phyloP scores from a whole-genome alignment of 1,140 invertebrate genomes.

The Oedothorax gibbosus region DNA sequence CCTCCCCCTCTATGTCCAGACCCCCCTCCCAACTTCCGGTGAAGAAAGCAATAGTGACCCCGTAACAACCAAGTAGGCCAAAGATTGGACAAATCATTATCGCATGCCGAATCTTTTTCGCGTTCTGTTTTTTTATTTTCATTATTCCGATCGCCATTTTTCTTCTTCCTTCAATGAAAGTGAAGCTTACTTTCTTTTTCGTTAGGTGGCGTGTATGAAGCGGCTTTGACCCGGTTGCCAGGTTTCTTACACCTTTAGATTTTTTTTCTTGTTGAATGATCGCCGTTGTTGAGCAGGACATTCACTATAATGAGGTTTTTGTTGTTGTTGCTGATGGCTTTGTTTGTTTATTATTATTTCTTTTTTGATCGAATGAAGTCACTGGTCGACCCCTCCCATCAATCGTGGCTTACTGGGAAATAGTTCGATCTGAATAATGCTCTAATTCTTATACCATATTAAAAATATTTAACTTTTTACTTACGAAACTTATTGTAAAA shows the following conservation, averaged over 20 bases:
- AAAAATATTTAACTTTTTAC: no score
- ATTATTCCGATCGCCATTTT: slow-evolving; percentile 42
- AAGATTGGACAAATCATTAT: slow-evolving; percentile 52
- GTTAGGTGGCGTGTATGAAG: slow-evolving; percentile 40
- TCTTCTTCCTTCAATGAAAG: slow-evolving; percentile 1
- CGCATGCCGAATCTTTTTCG: slow-evolving; percentile 27
- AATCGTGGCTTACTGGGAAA: background rate
- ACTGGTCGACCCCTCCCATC: slow-evolving; percentile 9
- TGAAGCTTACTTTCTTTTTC: slow-evolving; percentile 51
- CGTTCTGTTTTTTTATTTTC: slow-evolving; percentile 21
- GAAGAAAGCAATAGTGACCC: slow-evolving; percentile 45
- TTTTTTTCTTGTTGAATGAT: slow-evolving; percentile 25
- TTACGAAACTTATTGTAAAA: no score
- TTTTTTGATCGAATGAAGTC: background rate
- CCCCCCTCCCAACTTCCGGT: slow-evolving; percentile 10
- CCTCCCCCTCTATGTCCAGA: background rate
- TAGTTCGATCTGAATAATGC: background rate
- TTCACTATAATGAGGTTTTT: background rate
- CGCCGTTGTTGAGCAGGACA: background rate
- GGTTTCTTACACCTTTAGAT: background rate
- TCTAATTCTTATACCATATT: no score
- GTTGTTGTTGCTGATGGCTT: slow-evolving; percentile 29
- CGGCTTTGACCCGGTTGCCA: slow-evolving; percentile 53
- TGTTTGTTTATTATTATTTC: background rate
- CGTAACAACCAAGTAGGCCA: slow-evolving; percentile 50